A percentile compares a stretch with the other conserved stretches of the same genome.
Evolutionary conservation across 92 coral and sea anemone genomes (phyloP).

Genomic region (Epizoanthus scotinus): DNA sequence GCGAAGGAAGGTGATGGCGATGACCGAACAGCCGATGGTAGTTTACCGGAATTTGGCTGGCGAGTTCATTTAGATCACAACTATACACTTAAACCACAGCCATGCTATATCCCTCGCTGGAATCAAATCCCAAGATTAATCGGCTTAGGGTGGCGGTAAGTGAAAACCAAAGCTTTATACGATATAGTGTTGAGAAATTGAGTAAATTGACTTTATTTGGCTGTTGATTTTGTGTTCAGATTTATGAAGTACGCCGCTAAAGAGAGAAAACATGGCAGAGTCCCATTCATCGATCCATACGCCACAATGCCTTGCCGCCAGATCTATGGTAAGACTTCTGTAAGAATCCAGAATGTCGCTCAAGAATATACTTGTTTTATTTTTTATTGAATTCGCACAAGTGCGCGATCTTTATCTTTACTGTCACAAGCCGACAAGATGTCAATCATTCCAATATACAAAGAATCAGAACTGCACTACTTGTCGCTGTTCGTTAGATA

Average conservation of each 20-base stretch:
- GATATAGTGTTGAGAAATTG: too few species aligned
- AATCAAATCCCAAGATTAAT: slow-evolving; percentile 92
- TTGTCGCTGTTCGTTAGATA: neutral
- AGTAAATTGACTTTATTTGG: neutral
- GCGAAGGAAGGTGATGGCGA: slow-evolving; percentile 68
- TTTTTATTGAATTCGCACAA: slow-evolving; percentile 1
- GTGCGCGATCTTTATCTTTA: slow-evolving; percentile 3
- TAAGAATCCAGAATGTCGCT: neutral
- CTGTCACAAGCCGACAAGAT: slow-evolving; percentile 7
- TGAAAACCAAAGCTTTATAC: neutral
- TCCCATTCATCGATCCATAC: slow-evolving; percentile 93
- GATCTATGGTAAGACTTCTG: slow-evolving; percentile 77
- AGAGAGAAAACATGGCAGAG: slow-evolving; percentile 92
- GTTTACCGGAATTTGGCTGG: slow-evolving; percentile 95
- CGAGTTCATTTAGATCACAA: slow-evolving; percentile 89
- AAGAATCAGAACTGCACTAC: neutral
- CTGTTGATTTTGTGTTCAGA: slow-evolving; percentile 45
- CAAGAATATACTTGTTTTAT: slow-evolving; percentile 5
- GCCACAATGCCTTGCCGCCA: slow-evolving; percentile 97
- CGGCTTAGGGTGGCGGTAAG: slow-evolving; percentile 95
- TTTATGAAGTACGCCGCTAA: slow-evolving; percentile 93
- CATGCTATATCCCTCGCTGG: slow-evolving; percentile 97
- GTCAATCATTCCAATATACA: neutral
- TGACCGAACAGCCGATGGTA: slow-evolving; percentile 55
- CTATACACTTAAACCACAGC: slow-evolving; percentile 89